Evolutionary conservation across 2,888 invertebrate genomes (phyloP).

Genomic region (Cryptops parisi): DNA sequence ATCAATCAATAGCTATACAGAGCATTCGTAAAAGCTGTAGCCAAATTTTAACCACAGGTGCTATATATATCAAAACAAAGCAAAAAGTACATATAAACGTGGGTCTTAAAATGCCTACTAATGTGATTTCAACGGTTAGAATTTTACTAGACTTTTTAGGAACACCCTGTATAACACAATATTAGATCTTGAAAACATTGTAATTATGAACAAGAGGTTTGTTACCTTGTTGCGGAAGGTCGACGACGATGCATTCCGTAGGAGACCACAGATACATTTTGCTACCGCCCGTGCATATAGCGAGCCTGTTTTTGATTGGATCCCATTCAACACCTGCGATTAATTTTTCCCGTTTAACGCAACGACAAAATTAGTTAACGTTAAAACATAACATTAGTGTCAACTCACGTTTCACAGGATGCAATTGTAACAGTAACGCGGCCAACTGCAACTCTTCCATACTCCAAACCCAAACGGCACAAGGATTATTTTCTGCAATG

Average conservation of each 20-base stretch:
- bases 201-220: background rate
- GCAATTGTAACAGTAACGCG: conserved; percentile 30
- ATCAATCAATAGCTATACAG: too few relatives aligned
- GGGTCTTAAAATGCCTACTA: too few relatives aligned
- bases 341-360: too few relatives aligned
- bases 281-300: conserved; percentile 31
- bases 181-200: too few relatives aligned
- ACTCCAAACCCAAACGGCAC: conserved; percentile 34
- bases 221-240: conserved; percentile 9
- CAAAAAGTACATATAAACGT: too few relatives aligned
- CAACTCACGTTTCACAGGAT: conserved; percentile 29
- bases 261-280: conserved; percentile 36
- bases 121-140: too few relatives aligned
- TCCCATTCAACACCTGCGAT: conserved; percentile 32
- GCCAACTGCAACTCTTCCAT: conserved; percentile 26
- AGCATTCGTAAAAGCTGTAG: too few relatives aligned
- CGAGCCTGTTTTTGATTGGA: conserved; percentile 28
- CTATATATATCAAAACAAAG: background rate
- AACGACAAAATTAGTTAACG: too few relatives aligned
- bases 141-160: too few relatives aligned
- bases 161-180: too few relatives aligned
- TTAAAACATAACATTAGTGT: background rate
- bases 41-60: background rate
- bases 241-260: conserved; percentile 13
- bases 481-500: conserved; percentile 29